A percentile compares a stretch with the other conserved stretches of the same genome.
phyloP scores from a whole-genome alignment of 2,888 invertebrate species.

The Caenorhabditis macrosperma region DNA sequence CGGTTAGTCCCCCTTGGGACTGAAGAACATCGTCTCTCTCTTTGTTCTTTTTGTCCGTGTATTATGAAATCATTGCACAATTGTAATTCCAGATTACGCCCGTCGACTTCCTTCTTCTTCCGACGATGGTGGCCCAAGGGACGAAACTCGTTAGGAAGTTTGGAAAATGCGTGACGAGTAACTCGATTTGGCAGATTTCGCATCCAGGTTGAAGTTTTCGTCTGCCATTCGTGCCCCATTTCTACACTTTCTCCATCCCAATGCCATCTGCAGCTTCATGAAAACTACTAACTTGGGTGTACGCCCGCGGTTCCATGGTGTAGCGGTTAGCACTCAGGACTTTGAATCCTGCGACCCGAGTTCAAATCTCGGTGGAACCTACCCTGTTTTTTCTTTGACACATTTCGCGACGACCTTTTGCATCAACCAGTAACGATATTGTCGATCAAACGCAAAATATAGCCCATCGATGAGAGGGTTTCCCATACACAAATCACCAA shows the following conservation, averaged over 20 bases:
- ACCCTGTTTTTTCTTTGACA: conserved; percentile 19
- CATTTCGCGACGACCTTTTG: conserved; percentile 13
- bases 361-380: conserved; percentile 74
- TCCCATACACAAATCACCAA: conserved; percentile 52
- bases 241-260: background rate
- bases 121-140: conserved; percentile 5
- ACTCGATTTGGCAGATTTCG: conserved; percentile 50
- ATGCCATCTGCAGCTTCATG: background rate
- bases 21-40: background rate
- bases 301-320: conserved; percentile 65
- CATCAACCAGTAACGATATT: conserved; percentile 27
- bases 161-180: conserved; percentile 40
- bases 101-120: background rate
- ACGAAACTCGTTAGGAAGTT: conserved; percentile 41
- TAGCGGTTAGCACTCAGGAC: conserved; percentile 73
- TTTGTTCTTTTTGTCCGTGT: background rate
- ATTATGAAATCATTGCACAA: conserved; percentile 18
- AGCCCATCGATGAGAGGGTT: conserved; percentile 26
- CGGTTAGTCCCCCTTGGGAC: too few species aligned
- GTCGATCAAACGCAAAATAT: conserved; percentile 3
- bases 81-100: background rate
- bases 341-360: conserved; percentile 71
- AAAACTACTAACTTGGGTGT: background rate
- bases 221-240: background rate
- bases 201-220: conserved; percentile 28